A percentile compares a stretch with the other conserved stretches of the same genome.
Conservation (phyloP, 35 echinoderm and acorn worm genomes). For the Strongylocentrotus purpuratus region DNA sequence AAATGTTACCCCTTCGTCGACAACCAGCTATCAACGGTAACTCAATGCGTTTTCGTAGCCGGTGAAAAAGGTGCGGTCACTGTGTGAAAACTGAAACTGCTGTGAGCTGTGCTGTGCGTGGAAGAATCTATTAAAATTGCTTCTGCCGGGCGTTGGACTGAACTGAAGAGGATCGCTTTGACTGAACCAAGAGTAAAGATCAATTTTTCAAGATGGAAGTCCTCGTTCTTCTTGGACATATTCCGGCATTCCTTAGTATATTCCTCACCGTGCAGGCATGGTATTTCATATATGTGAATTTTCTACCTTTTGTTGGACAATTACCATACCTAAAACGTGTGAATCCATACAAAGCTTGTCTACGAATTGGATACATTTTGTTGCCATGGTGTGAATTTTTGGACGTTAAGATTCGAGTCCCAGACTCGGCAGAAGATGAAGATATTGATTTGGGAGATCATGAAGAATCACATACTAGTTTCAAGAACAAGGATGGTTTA, state of each 20-base stretch:
- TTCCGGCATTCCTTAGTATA: constrained; percentile 76
- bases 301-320: constrained; percentile 78
- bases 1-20: background rate
- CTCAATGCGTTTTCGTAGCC: background rate
- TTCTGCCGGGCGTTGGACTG: background rate
- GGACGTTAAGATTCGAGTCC: constrained; percentile 35
- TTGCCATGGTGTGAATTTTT: constrained; percentile 64
- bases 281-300: constrained; percentile 89
- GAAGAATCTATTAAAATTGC: background rate
- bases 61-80: background rate
- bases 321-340: constrained; percentile 81
- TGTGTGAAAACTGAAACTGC: background rate
- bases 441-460: constrained; percentile 36
- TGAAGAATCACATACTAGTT: background rate
- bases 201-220: constrained; percentile 55
- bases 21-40: background rate
- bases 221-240: constrained; percentile 79
- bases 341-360: constrained; percentile 84
- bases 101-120: background rate
- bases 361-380: constrained; percentile 76
- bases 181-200: background rate
- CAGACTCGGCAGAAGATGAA: constrained; percentile 61
- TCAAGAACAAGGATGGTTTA: background rate
- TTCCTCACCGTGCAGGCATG: constrained; percentile 80
- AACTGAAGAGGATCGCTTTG: background rate